Evolutionary conservation across 2,888 invertebrate genomes (phyloP).

Genomic region (Drosophila eohydei): DNA sequence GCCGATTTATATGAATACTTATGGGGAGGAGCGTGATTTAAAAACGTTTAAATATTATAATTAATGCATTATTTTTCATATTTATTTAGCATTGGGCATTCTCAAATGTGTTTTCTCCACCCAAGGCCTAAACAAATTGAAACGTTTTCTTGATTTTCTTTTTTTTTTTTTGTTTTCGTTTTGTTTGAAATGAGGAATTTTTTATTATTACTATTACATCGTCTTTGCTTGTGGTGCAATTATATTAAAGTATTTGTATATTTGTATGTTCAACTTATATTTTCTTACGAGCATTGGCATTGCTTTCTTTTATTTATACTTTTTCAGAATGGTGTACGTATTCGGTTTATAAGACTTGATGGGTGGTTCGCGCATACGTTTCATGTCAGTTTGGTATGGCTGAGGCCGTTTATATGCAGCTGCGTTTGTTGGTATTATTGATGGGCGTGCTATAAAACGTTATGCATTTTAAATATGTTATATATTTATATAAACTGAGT

Average conservation of each 20-base stretch:
- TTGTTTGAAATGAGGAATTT: conserved; percentile 11
- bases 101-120: conserved; percentile 4
- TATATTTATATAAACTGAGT: conserved; percentile 24
- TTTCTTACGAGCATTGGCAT: conserved; percentile 13
- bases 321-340: conserved; percentile 78
- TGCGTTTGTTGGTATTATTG: conserved; percentile 77
- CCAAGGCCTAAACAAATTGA: conserved; percentile 44
- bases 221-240: conserved; percentile 28
- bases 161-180: not conserved
- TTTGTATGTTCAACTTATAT: conserved; percentile 28
- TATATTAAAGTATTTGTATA: conserved; percentile 25
- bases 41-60: conserved; percentile 15
- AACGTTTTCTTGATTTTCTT: conserved; percentile 27
- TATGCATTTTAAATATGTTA: conserved; percentile 58
- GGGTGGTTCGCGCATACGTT: conserved; percentile 81
- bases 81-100: conserved; percentile 38
- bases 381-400: conserved; percentile 79
- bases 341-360: conserved; percentile 80
- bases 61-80: conserved; percentile 38
- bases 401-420: conserved; percentile 80
- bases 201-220: conserved; percentile 44
- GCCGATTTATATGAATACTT: conserved; percentile 28
- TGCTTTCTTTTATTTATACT: conserved; percentile 68
- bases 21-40: conserved; percentile 23
- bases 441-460: conserved; percentile 81